Percentiles rank a stretch among this genome's conserved stretches.
Evolutionary conservation across 92 coral and sea anemone genomes (phyloP).

Genomic region (Zoanthus gigantus): DNA sequence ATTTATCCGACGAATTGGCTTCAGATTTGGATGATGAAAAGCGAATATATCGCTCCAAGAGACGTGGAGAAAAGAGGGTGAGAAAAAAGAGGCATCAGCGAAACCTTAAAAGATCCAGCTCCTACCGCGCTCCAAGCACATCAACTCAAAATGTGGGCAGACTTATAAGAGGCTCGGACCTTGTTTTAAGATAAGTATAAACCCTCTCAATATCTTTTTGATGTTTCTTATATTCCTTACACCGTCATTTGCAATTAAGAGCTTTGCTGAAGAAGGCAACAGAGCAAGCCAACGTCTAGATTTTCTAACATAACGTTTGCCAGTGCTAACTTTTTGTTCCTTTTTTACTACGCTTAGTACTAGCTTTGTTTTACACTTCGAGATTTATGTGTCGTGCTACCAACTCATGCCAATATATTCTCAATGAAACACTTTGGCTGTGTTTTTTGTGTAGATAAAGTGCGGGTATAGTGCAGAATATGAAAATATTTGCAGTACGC

Average conservation of each 20-base stretch:
- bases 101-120: no score
- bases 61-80: no score
- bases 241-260: slow-evolving; percentile 15
- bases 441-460: slow-evolving; percentile 14
- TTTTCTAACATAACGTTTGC: slow-evolving; percentile 13
- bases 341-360: slow-evolving; percentile 23
- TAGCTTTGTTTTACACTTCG: slow-evolving; percentile 24
- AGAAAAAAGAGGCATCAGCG: no score
- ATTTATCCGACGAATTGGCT: no score
- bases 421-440: background rate
- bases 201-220: background rate
- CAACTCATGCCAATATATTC: background rate
- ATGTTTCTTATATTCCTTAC: slow-evolving; percentile 10
- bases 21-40: no score
- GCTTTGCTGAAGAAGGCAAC: slow-evolving; percentile 15
- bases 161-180: slow-evolving; percentile 6
- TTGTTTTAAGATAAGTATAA: slow-evolving; percentile 16
- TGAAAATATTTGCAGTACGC: no score
- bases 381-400: slow-evolving; percentile 22
- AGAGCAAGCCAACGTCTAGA: slow-evolving; percentile 20
- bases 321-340: no score
- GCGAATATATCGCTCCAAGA: no score
- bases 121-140: background rate
- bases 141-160: slow-evolving; percentile 7
- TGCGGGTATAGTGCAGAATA: slow-evolving; percentile 12